A percentile compares a stretch with the other conserved stretches of the same genome.
Evolutionary conservation across 1,140 invertebrate species (phyloP).

Genomic region (Liolophura sinensis): DNA sequence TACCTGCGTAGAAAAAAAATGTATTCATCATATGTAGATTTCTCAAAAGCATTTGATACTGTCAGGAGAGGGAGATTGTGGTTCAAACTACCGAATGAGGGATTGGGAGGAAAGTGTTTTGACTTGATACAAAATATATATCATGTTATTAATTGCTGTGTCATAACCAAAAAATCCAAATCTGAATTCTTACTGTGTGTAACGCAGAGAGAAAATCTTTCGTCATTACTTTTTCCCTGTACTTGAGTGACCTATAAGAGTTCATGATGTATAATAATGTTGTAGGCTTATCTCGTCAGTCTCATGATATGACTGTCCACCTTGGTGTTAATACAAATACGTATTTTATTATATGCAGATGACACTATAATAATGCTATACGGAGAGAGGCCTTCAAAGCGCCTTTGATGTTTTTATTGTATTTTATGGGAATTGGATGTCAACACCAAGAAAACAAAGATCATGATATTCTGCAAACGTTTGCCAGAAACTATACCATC

Average conservation of each 20-base stretch:
- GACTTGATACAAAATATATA: slow-evolving; percentile 9
- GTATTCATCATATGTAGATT: slow-evolving; percentile 3
- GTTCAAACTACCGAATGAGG: slow-evolving; percentile 4
- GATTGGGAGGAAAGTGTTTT: slow-evolving; percentile 5
- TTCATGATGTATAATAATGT: slow-evolving; percentile 1
- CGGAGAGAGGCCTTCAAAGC: too few species aligned
- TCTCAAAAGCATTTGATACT: background rate
- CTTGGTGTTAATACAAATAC: background rate
- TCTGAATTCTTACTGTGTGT: slow-evolving; percentile 7
- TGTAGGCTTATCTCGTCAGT: background rate
- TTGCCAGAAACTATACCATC: too few species aligned
- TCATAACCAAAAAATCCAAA: background rate
- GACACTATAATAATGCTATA: slow-evolving; percentile 1
- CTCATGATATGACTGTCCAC: background rate
- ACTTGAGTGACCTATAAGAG: slow-evolving; percentile 9
- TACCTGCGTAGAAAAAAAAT: slow-evolving; percentile 1
- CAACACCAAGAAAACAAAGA: too few species aligned
- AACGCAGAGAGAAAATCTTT: slow-evolving; percentile 8
- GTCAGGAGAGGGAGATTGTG: slow-evolving; percentile 9
- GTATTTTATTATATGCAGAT: slow-evolving; percentile 8
- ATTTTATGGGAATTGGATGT: too few species aligned
- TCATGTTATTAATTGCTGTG: background rate
- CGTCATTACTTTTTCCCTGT: slow-evolving; percentile 5
- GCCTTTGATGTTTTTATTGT: too few species aligned
- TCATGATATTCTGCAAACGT: too few species aligned